A percentile compares a stretch with the other conserved stretches of the same genome.
phyloP scores from a whole-genome alignment of 2,113 vertebrate genomes.

The Ciconia maguari region DNA sequence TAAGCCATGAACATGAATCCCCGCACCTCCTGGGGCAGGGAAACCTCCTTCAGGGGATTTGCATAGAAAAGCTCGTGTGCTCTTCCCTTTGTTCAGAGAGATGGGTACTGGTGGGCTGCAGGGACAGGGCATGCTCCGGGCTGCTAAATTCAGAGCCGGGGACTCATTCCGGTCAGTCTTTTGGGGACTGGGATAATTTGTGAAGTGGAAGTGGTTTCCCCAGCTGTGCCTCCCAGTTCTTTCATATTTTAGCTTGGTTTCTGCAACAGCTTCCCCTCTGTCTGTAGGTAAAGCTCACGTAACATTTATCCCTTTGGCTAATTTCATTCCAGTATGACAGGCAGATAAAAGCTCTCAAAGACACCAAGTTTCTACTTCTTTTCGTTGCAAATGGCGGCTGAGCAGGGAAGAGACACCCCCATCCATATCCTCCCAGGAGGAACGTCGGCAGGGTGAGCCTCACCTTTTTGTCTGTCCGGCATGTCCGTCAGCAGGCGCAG shows the following conservation, averaged over 20 bases:
- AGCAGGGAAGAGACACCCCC: background rate
- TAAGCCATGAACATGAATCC: background rate
- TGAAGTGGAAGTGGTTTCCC: slow-evolving; percentile 23
- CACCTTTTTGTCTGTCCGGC: slow-evolving; percentile 37
- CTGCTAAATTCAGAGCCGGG: background rate
- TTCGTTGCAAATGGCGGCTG: background rate
- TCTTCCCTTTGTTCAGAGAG: background rate
- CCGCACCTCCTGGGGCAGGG: background rate
- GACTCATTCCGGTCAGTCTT: rapidly evolving
- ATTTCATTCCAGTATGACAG: slow-evolving; percentile 30
- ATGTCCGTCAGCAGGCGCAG: background rate
- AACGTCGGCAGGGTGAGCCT: background rate
- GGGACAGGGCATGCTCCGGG: background rate
- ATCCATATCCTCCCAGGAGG: slow-evolving; percentile 5
- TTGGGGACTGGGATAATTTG: background rate
- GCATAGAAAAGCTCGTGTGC: background rate
- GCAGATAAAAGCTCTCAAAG: slow-evolving; percentile 29
- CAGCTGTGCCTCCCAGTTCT: background rate
- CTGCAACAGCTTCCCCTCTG: background rate
- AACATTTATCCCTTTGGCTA: slow-evolving; percentile 33
- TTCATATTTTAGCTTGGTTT: slow-evolving; percentile 7
- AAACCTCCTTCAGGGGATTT: background rate
- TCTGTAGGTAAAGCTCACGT: slow-evolving; percentile 8
- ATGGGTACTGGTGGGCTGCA: background rate
- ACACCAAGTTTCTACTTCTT: background rate